phyloP scores from a whole-genome alignment of 64 coral and sea anemone genomes.

The Astreopora myriophthalma region DNA sequence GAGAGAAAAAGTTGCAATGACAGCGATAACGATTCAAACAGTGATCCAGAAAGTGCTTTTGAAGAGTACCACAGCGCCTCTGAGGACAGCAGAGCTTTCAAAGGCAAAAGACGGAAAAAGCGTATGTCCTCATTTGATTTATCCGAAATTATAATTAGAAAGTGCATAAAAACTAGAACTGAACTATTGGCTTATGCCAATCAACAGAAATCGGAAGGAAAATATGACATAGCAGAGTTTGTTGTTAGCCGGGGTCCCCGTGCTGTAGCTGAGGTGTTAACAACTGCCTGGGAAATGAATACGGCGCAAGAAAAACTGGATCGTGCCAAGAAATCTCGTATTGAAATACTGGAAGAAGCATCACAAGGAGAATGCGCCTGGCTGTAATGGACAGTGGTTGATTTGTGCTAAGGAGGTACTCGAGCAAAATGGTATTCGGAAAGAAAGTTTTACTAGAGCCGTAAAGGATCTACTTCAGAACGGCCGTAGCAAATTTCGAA shows the following conservation, averaged over 20 bases:
- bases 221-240: neutral
- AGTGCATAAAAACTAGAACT: neutral
- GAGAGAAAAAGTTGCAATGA: neutral
- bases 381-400: neutral
- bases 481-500: too few relatives aligned
- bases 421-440: too few relatives aligned
- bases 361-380: neutral
- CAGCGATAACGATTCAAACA: neutral
- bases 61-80: neutral
- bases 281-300: neutral
- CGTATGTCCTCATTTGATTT: constrained; percentile 3
- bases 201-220: constrained; percentile 36
- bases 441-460: too few relatives aligned
- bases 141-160: neutral
- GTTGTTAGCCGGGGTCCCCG: neutral
- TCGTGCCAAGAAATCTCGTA: neutral
- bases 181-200: neutral
- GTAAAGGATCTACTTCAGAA: too few relatives aligned
- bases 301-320: neutral
- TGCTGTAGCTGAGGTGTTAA: neutral
- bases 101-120: neutral
- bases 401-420: neutral
- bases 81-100: neutral
- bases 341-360: neutral
- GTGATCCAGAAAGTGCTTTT: neutral